Evolutionary conservation across 2,113 vertebrate species (phyloP).

Genomic region (Clarias magur): DNA sequence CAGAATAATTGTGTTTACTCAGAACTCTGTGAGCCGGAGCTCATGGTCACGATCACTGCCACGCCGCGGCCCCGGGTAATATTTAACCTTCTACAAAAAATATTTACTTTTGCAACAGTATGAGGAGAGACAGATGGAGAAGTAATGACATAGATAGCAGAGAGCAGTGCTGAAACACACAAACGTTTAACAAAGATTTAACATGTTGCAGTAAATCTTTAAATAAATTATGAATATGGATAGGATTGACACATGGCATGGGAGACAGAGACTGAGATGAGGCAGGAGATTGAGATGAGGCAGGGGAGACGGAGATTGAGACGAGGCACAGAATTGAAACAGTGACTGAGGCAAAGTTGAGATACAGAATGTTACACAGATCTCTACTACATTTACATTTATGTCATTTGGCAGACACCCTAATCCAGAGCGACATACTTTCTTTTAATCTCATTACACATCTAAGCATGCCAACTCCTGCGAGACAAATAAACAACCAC

Average conservation of each 20-base stretch:
- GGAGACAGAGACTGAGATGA: neutral
- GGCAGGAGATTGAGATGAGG: neutral
- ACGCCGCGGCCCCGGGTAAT: neutral
- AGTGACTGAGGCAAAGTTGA: too few species aligned
- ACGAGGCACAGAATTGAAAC: too few species aligned
- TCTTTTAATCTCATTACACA: too few species aligned
- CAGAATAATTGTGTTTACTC: neutral
- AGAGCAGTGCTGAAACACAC: neutral
- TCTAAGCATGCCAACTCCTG: too few species aligned
- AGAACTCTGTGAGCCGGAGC: neutral
- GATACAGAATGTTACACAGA: too few species aligned
- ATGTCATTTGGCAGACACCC: too few species aligned
- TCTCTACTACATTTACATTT: neutral
- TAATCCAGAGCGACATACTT: too few species aligned
- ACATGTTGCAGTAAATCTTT: neutral
- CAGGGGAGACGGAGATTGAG: neutral
- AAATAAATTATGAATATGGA: neutral
- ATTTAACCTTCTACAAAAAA: constrained; percentile 31
- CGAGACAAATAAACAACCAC: too few species aligned
- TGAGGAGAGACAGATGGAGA: too few species aligned
- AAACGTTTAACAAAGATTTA: neutral
- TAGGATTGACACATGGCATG: neutral
- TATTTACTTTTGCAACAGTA: neutral
- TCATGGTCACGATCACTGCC: neutral
- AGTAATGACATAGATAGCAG: neutral